Evolutionary conservation across 92 coral and sea anemone species (phyloP).

Genomic region (Zoanthus sociatus): DNA sequence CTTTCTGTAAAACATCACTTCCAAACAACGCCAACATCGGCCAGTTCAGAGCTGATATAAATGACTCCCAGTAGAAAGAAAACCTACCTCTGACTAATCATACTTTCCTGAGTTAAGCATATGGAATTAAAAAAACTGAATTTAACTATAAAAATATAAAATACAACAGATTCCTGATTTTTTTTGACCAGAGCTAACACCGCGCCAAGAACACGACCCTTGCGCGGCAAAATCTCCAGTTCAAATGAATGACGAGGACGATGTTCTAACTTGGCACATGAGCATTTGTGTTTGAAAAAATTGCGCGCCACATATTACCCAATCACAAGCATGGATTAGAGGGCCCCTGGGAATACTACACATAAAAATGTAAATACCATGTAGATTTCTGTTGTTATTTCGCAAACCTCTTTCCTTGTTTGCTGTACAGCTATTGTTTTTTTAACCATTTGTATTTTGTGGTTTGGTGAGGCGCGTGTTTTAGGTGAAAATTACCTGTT

Average conservation of each 20-base stretch:
- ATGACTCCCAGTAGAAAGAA: not conserved
- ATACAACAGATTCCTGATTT: not conserved
- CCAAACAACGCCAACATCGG: constrained; percentile 31
- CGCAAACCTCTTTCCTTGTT: not conserved
- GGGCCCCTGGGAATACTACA: constrained; percentile 32
- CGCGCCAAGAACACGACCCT: constrained; percentile 38
- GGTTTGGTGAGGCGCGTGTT: constrained; percentile 38
- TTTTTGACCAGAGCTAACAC: constrained; percentile 16
- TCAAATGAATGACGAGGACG: constrained; percentile 63
- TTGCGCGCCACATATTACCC: constrained; percentile 33
- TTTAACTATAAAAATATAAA: not conserved
- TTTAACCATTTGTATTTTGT: constrained; percentile 5
- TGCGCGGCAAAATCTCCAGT: constrained; percentile 52
- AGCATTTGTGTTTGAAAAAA: constrained; percentile 39
- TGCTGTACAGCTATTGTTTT: constrained; percentile 12
- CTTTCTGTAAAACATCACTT: not conserved
- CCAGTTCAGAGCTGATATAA: not conserved
- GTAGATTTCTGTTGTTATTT: constrained; percentile 43
- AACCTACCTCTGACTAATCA: constrained; percentile 39
- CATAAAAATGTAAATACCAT: constrained; percentile 38
- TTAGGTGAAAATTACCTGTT: constrained; percentile 9
- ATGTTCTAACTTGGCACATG: constrained; percentile 48
- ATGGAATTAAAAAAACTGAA: constrained; percentile 28
- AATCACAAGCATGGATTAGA: constrained; percentile 15
- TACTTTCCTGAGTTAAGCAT: constrained; percentile 26